Evolutionary conservation across 2,113 vertebrate genomes (phyloP).

Genomic region (Paedocypris sp.): DNA sequence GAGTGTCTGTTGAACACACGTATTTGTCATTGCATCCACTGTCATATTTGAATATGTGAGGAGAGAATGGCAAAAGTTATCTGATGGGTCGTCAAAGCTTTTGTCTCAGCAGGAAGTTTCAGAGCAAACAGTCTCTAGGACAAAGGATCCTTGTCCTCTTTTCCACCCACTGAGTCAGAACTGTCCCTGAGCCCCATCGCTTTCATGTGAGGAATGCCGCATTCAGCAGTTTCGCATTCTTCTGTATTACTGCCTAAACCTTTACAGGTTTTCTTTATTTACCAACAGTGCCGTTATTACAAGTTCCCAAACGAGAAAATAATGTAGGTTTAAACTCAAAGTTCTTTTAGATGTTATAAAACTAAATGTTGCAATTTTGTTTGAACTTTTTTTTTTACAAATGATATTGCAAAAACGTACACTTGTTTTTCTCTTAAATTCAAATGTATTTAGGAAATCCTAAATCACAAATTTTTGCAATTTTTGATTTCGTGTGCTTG

Average conservation of each 20-base stretch:
- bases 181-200: neutral
- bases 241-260: neutral
- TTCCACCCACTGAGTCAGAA: neutral
- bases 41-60: neutral
- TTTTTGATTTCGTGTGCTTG: no score
- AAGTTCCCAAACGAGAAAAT: no score
- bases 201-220: conserved; percentile 8
- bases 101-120: neutral
- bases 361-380: no score
- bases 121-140: neutral
- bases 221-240: neutral
- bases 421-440: no score
- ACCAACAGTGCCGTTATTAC: no score
- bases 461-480: no score
- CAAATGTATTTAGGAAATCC: no score
- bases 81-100: neutral
- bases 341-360: no score
- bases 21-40: no score
- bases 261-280: neutral
- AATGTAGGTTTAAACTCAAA: no score
- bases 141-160: conserved; percentile 11
- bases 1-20: neutral
- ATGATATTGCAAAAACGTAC: no score
- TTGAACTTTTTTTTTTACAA: no score
- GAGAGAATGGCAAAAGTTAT: neutral